phyloP scores from a whole-genome alignment of 1,140 invertebrate species.

The Zaprionus tsacasi region DNA sequence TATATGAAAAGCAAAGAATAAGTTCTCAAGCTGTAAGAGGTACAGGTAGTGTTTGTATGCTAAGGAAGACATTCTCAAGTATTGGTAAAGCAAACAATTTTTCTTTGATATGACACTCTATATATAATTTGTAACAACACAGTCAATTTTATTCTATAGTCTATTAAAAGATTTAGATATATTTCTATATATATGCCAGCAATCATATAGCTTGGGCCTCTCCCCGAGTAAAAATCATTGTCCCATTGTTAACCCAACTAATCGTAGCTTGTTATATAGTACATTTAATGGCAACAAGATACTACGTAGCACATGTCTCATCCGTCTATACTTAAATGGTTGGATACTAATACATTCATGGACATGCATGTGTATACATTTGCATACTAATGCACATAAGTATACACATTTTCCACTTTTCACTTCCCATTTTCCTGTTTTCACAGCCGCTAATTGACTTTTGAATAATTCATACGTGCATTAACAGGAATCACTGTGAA shows the following conservation, averaged over 20 bases:
- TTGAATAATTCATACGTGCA: conserved; percentile 2
- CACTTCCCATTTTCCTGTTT: conserved; percentile 4
- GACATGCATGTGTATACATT: neutral
- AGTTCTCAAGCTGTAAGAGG: neutral
- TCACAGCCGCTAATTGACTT: conserved; percentile 2
- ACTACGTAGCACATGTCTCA: neutral
- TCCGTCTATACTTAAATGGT: neutral
- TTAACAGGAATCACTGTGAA: conserved; percentile 3
- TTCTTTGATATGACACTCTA: neutral
- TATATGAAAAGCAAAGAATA: neutral
- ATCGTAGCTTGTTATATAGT: neutral
- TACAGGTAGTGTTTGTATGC: too few species aligned
- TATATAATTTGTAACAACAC: too few species aligned
- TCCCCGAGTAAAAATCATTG: neutral
- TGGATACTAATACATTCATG: neutral
- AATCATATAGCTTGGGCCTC: too few species aligned
- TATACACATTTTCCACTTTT: conserved; percentile 2
- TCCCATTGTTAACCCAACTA: neutral
- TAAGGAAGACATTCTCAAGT: neutral
- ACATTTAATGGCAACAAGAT: neutral
- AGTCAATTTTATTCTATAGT: too few species aligned
- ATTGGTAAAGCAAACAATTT: neutral
- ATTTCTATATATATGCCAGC: too few species aligned
- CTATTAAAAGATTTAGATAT: too few species aligned
- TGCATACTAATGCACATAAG: conserved; percentile 4